Base-by-base conservation (phyloP, 2,888 invertebrate genomes). In the Lochmaea capreae region DNA sequence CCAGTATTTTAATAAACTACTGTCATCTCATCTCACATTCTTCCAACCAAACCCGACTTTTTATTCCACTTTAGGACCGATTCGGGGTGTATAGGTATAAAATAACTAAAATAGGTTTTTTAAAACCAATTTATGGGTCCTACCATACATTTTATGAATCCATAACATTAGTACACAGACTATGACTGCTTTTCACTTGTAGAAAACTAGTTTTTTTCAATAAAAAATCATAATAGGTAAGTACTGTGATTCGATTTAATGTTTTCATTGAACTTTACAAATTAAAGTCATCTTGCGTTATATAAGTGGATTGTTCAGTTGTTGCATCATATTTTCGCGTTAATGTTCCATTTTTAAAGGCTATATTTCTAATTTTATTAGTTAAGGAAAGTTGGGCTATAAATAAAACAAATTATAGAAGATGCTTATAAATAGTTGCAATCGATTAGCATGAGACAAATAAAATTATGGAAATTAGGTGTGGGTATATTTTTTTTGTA, bases 311-410 rank as follows among this genome's bases (percentile, higher is more conserved):
- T 52, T 52, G 6, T 52, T 52, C 6, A 6, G n/a, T 14, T 52
- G 1, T 52, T 52, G 52, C 14, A 52, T 52, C 3, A 52, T 52
- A 14, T 4, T 52, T 52, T 52, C 0, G 5, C 52, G 52, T 4
- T 52, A n/a, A n/a, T 52, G 52, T 52, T 52, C 52, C n/a, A n/a
- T 52, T 52, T 52, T 52, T 52, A 52, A n/a, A 52, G n/a, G 52
- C 11, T 52, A n/a, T n/a, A n/a, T 52, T 52, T 52, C 52, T 52
- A n/a, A 52, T 52, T 5, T 52, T n/a, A n/a, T 16, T 14, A 52
- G 14, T 52, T 16, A 16, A 52, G n/a, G 52, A 52, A 52, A 52
- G 52, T n/a, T 52, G 52, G 14, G 16, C 14, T n/a, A 52, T 52
- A 52, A 52, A 52, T 52, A n/a, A 52, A 52, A 52, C 14, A 16